A percentile compares a stretch with the other conserved stretches of the same genome.
Evolutionary conservation across 2,113 vertebrate species (phyloP).

Genomic region (Emydura subglobosa): DNA sequence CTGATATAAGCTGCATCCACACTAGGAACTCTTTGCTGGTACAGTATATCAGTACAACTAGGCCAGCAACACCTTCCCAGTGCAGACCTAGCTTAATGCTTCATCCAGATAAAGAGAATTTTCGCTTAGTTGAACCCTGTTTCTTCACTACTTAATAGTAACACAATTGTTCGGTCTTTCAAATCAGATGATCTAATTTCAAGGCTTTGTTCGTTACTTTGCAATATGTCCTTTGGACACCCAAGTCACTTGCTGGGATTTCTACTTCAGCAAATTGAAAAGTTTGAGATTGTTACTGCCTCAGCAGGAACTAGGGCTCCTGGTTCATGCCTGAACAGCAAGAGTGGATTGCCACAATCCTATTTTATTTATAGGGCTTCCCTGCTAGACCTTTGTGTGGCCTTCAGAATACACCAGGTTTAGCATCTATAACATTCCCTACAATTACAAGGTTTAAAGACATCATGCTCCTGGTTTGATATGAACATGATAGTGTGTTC

Average conservation of each 20-base stretch:
- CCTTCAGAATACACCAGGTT: not conserved
- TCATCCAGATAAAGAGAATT: not conserved
- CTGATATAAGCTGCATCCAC: not conserved
- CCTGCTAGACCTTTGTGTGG: not conserved
- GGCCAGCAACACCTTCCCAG: not conserved
- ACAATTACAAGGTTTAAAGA: not conserved
- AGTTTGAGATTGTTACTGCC: not conserved
- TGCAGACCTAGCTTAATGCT: not conserved
- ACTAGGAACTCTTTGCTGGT: not conserved
- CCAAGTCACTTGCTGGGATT: not conserved
- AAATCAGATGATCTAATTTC: not conserved
- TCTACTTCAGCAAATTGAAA: not conserved
- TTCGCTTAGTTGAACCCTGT: not conserved
- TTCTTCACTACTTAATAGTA: not conserved
- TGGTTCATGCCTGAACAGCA: not conserved
- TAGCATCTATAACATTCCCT: not conserved
- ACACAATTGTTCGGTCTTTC: not conserved
- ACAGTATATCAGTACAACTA: not conserved
- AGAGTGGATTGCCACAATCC: not conserved
- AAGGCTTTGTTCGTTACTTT: not conserved
- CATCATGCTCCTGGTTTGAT: not conserved
- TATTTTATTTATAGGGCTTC: not conserved
- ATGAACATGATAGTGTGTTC: not conserved
- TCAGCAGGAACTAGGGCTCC: not conserved
- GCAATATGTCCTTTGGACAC: not conserved